A percentile compares a stretch with the other conserved stretches of the same genome.
Conservation (phyloP, 2,113 vertebrate genomes). For the Salvelinus fontinalis region DNA sequence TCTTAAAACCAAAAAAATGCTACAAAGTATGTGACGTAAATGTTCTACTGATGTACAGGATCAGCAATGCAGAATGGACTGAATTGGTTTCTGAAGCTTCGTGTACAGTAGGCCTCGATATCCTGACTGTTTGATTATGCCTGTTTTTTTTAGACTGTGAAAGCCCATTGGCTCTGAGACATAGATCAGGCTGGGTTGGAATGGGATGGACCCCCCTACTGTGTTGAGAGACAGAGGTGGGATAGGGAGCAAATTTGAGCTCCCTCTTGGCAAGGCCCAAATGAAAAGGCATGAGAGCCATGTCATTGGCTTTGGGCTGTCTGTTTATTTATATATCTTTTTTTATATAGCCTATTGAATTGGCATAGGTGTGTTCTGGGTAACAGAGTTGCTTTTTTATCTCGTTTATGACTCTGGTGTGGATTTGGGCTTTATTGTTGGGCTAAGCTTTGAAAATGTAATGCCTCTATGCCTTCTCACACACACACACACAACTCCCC, state of each 20-base stretch:
- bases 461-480: conserved; percentile 53
- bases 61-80: too few species aligned
- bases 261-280: not conserved
- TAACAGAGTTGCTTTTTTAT: conserved; percentile 22
- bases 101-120: too few species aligned
- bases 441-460: conserved; percentile 59
- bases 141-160: too few species aligned
- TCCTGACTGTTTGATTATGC: too few species aligned
- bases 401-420: conserved; percentile 46
- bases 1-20: too few species aligned
- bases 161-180: too few species aligned
- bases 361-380: not conserved
- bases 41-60: too few species aligned
- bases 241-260: not conserved
- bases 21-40: too few species aligned
- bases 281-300: not conserved
- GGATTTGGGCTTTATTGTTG: conserved; percentile 62
- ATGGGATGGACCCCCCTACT: too few species aligned
- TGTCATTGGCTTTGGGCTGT: not conserved
- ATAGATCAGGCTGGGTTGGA: too few species aligned
- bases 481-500: conserved; percentile 54
- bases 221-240: too few species aligned
- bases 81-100: too few species aligned
- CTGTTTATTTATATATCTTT: not conserved
- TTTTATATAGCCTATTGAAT: not conserved